These are phyloP conservation scores for Hypomecis atomaria DNA, from an alignment of 2,888 invertebrate genomes.

Conservation along the genomic window DNA sequence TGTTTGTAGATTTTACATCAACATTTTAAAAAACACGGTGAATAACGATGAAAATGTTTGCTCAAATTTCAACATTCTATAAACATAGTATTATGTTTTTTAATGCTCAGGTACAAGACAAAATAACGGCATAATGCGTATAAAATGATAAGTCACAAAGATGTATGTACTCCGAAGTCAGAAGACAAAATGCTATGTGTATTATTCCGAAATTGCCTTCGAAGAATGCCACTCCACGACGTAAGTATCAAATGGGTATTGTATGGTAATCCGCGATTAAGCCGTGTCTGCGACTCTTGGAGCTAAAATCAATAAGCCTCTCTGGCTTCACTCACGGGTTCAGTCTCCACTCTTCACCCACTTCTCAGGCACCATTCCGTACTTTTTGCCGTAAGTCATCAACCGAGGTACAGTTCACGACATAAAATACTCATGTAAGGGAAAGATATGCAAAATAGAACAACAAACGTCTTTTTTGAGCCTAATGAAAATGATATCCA, in stretches of 20 bases:
- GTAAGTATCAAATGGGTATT: conserved; percentile 11
- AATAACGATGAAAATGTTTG: too few relatives aligned
- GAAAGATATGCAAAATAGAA: too few relatives aligned
- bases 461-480: too few relatives aligned
- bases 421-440: not conserved
- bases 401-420: conserved; percentile 20
- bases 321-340: not conserved
- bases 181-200: not conserved
- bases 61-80: too few relatives aligned
- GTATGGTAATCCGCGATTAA: conserved; percentile 29
- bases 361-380: conserved; percentile 25
- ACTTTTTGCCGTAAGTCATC: conserved; percentile 31
- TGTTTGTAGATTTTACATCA: too few relatives aligned
- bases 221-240: not conserved
- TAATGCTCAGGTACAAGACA: too few relatives aligned
- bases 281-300: conserved; percentile 17
- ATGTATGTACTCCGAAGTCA: not conserved
- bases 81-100: too few relatives aligned
- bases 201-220: not conserved
- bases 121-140: not conserved
- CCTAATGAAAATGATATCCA: too few relatives aligned
- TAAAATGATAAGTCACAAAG: not conserved
- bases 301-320: conserved; percentile 25
- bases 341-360: conserved; percentile 21
- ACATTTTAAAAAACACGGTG: too few relatives aligned